Evolutionary conservation across 1,140 invertebrate genomes (phyloP).

Genomic region (Lerema accius): DNA sequence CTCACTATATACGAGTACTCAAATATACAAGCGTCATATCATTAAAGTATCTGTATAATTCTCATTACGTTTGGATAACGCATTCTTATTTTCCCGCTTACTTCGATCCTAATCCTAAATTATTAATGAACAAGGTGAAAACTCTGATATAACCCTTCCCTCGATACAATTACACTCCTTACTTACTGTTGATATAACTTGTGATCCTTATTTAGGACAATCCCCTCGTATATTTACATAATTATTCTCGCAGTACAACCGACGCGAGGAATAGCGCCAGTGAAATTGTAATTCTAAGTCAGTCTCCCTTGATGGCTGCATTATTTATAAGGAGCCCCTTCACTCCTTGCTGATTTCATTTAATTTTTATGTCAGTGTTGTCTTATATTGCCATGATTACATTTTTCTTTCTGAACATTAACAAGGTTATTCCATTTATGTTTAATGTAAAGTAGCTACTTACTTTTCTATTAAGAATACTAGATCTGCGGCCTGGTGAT

Average conservation of each 20-base stretch:
- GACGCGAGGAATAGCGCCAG: constrained; percentile 1
- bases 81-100: too few species aligned
- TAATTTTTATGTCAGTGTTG: background rate
- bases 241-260: constrained; percentile 9
- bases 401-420: background rate
- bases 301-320: background rate
- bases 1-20: too few species aligned
- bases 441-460: too few species aligned
- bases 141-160: background rate
- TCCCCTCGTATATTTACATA: constrained; percentile 11
- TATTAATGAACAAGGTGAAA: background rate
- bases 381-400: background rate
- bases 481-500: too few species aligned
- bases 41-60: too few species aligned
- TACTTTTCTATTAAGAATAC: too few species aligned
- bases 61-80: too few species aligned
- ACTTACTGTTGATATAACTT: constrained; percentile 5
- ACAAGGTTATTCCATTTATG: background rate
- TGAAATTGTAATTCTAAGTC: constrained; percentile 17
- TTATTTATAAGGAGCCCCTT: background rate
- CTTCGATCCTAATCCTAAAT: too few species aligned
- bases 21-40: too few species aligned
- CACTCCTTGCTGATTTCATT: background rate
- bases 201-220: constrained; percentile 11
- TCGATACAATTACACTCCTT: constrained; percentile 2